Base-by-base conservation (phyloP, 2,797 vertebrate species). In the Phoebastria nigripes region DNA sequence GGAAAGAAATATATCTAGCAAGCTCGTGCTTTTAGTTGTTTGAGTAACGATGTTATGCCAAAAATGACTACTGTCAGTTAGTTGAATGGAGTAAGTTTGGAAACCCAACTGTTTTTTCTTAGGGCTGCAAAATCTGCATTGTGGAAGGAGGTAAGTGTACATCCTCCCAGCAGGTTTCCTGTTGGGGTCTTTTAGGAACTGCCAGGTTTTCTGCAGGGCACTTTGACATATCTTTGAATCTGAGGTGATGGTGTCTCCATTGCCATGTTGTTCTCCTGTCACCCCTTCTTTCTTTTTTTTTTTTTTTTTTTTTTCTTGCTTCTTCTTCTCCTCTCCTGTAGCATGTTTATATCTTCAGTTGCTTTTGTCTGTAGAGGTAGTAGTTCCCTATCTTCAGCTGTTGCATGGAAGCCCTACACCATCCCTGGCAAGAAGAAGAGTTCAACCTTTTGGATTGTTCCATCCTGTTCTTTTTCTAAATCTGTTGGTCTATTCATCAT, bases 91-190 rank as follows among this genome's bases (percentile, higher is more conserved):
- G 11, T 26, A 29, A 28, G 12, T 39, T 65, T 76, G 58, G 26
- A 58, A 47, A 39, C 9, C 2, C 19, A 19, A 2, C 9, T 26
- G 0, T 2, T 8, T 44, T 61, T 55, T 13, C 25, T 52, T 22
- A 31, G 2, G 41, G 5, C 31, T 92, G 7, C 9, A 70, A 58
- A 39, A 39, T 46, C 37, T 47, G 39, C 8, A 0, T 24, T 22
- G 9, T 25, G 39, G 39, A 69, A 63, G 55, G 28, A 46, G 10
- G 25, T 56, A 11, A 21, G 29, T 3, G 15, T 51, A 12, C 8
- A 12, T 35, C 46, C 24, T 65, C 18, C 29, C 20, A 66, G 47
- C 42, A 51, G 24, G 19, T 47, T 56, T 58, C 16, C 31, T 69
- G 4, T 12, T 63, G 37, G 35, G 18, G 21, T 12, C n/a, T 52